Base-by-base conservation (phyloP, 2,888 invertebrate species). In the Cloeon dipterum region DNA sequence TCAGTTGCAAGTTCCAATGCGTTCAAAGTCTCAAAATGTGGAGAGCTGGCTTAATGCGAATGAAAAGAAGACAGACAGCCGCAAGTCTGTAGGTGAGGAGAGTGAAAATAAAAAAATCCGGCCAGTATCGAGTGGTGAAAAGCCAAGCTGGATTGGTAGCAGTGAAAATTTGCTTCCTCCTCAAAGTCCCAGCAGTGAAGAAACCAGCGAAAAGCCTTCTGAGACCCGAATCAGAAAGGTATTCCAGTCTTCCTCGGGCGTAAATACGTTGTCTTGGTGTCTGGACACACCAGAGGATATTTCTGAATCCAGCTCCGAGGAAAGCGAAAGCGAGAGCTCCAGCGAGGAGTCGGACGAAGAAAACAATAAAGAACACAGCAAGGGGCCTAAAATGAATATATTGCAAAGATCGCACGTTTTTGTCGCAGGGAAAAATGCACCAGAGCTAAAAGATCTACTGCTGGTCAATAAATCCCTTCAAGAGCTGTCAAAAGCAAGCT, bases 381-480 rank as follows among this genome's bases (percentile, higher is more conserved):
- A 21, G 21, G 21, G 21, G 14, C 7, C 29, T 16, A 29, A 29
- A 14, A n/a, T 5, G 5, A 8, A 8, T 29, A 5, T 5, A 7
- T 16, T 29, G 16, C n/a, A n/a, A 16, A 5, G 29, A 29, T n/a
- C n/a, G n/a, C n/a, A n/a, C n/a, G n/a, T n/a, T n/a, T n/a, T n/a
- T n/a, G n/a, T n/a, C n/a, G n/a, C n/a, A n/a, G n/a, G n/a, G n/a
- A n/a, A n/a, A n/a, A 21, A 19, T 4, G 20, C 49, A 23, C 47
- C 49, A 11, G 49, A 49, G 5, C 46, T 48, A 20, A 42, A 45
- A n/a, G 29, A 29, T 7, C 16, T 16, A 16, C n/a, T n/a, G n/a
- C n/a, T n/a, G n/a, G n/a, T n/a, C n/a, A n/a, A n/a, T n/a, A n/a
- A n/a, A n/a, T n/a, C n/a, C n/a, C n/a, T n/a, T n/a, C 29, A 29